Evolutionary conservation across 2,888 invertebrate genomes (phyloP).

Genomic region (Rhimphoctona megacephalus): DNA sequence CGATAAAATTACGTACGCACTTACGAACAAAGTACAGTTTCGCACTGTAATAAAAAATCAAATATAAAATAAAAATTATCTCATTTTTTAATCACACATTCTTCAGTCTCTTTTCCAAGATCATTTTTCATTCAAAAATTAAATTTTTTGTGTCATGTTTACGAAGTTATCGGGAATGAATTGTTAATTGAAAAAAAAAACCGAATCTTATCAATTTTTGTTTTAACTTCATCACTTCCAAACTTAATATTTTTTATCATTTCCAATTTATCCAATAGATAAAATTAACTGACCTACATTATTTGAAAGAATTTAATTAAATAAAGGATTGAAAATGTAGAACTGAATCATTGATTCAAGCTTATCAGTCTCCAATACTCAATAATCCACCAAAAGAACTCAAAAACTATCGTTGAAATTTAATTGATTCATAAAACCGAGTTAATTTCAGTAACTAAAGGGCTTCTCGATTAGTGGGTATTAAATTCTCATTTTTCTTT

Average conservation of each 20-base stretch:
- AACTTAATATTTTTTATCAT: no score
- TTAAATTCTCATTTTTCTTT: background rate
- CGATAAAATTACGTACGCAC: constrained; percentile 11
- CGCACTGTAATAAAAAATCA: background rate
- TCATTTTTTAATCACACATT: background rate
- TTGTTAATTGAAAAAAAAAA: no score
- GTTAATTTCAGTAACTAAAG: background rate
- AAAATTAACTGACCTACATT: constrained; percentile 3
- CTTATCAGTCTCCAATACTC: background rate
- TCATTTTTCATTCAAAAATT: no score
- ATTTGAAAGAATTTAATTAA: background rate
- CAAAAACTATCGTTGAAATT: background rate
- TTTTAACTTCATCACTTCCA: no score
- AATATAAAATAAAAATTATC: background rate
- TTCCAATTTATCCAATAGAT: background rate
- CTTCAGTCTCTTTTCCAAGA: background rate
- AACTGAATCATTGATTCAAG: background rate
- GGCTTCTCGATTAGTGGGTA: background rate
- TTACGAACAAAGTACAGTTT: background rate
- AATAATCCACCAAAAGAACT: background rate
- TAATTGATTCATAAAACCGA: background rate
- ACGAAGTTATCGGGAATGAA: no score
- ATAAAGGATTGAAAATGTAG: background rate
- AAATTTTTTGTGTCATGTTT: no score
- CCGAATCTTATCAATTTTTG: no score